Evolutionary conservation across 2,888 invertebrate genomes (phyloP).

Genomic region (Antheraea assamensis): DNA sequence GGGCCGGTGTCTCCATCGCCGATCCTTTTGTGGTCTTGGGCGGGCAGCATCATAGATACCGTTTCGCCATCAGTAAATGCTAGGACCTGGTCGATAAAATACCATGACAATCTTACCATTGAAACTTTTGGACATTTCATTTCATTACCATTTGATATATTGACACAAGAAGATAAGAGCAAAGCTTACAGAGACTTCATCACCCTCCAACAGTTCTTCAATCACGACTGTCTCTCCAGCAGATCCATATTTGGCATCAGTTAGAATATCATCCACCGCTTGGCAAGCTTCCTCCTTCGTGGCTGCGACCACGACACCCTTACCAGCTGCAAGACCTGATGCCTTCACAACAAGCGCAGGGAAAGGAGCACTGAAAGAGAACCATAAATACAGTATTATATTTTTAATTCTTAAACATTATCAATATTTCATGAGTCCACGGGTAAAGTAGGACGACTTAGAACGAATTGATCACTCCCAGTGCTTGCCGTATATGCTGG

Average conservation of each 20-base stretch:
- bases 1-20: constrained; percentile 94
- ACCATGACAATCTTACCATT: neutral
- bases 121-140: neutral
- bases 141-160: neutral
- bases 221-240: constrained; percentile 94
- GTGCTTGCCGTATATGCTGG: too few relatives aligned
- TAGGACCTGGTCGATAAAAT: constrained; percentile 81
- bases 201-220: constrained; percentile 95
- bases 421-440: neutral
- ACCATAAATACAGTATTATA: neutral
- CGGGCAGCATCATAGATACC: constrained; percentile 92
- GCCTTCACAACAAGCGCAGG: constrained; percentile 97
- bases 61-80: constrained; percentile 94
- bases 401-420: neutral
- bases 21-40: constrained; percentile 98
- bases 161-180: neutral
- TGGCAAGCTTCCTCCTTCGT: constrained; percentile 89
- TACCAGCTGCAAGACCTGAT: constrained; percentile 97
- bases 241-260: constrained; percentile 88
- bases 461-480: neutral
- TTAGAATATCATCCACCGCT: constrained; percentile 92
- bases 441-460: neutral
- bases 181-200: constrained; percentile 93
- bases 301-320: constrained; percentile 95
- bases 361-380: constrained; percentile 85